Evolutionary conservation across 1,140 invertebrate species (phyloP), one percentile per base, ranked within the genome.

Genomic region (Cyrtorhinus lividipennis): DNA sequence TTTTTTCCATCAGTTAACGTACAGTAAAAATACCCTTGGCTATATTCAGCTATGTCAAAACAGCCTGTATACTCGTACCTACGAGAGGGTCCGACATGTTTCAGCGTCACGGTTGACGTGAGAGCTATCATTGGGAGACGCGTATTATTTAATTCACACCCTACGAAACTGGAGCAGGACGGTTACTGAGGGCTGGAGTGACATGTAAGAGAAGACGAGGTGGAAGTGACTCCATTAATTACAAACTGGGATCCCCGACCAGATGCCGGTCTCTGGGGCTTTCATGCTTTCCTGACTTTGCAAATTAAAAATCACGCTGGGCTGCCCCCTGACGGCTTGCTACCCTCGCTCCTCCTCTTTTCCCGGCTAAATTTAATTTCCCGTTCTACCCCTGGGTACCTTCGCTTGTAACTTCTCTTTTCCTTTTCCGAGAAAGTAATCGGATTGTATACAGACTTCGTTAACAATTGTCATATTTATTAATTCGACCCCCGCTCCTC

Each of bases 401-500:
- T 15, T n/a, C n/a, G n/a, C 24, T 57, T 24, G 56, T 8, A 24
- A 24, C 58, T 59, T 20, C 18, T 20, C 18, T 53, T 53, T 53
- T 53, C 48, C 20, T 20, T 53, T 53, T 53, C 5, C 48, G 20
- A 22, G 20, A n/a, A n/a, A 53, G 58, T 59, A 59, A 59, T 59
- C 58, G 58, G 58, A 59, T 59, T 26, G 25, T 24, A 58, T 5
- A 24, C 20, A 24, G 15, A 30, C 24, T 8, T 59, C 5, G 48
- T 53, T 13, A 24, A 59, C 24, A 59, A 59, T 59, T 59, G 24
- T 59, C 58, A 59, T 59, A 59, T 59, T 59, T 59, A 59, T 59
- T 59, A 59, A 59, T 57, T 57, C 56, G 15, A 23, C 23, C 15
- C 48, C 48, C 58, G 27, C 48, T 53, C 48, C 10, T 10, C 48